These are phyloP conservation scores for Falco cherrug DNA, from an alignment of 2,797 vertebrate species.

Conservation along the genomic window DNA sequence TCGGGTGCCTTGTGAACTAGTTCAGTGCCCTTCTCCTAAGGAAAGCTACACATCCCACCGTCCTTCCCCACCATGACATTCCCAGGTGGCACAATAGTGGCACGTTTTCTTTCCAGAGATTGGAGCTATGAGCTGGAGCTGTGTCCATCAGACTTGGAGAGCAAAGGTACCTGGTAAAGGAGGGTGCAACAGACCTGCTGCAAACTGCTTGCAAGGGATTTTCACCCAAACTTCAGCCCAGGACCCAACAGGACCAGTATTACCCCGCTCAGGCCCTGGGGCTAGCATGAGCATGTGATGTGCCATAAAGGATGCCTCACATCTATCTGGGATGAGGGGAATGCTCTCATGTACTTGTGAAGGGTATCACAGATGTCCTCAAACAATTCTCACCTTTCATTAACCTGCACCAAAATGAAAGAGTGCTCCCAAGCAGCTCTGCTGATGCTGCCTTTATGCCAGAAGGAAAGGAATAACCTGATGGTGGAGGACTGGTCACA, in stretches of 20 bases:
- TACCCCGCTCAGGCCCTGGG: not conserved
- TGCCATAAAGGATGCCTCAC: not conserved
- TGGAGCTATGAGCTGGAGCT: not conserved
- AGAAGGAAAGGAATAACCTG: not conserved
- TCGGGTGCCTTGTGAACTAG: not conserved
- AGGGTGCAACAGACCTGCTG: not conserved
- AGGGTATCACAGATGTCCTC: not conserved
- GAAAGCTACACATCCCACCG: not conserved
- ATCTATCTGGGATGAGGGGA: not conserved
- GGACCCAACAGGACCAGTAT: not conserved
- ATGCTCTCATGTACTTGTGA: not conserved
- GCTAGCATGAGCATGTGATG: not conserved
- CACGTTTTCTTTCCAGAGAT: not conserved
- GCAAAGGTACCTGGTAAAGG: not conserved
- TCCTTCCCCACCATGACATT: not conserved
- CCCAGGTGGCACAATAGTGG: not conserved
- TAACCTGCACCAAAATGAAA: not conserved
- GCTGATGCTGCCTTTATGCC: not conserved
- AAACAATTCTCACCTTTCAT: not conserved
- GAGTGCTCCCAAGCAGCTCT: not conserved
- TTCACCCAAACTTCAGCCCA: not conserved
- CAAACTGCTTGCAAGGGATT: fast-evolving
- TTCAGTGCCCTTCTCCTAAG: not conserved
- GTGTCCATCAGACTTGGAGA: not conserved
- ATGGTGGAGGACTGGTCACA: not conserved